Base-by-base conservation (phyloP, 2,888 invertebrate genomes). In the Lycocerus yunnanus region DNA sequence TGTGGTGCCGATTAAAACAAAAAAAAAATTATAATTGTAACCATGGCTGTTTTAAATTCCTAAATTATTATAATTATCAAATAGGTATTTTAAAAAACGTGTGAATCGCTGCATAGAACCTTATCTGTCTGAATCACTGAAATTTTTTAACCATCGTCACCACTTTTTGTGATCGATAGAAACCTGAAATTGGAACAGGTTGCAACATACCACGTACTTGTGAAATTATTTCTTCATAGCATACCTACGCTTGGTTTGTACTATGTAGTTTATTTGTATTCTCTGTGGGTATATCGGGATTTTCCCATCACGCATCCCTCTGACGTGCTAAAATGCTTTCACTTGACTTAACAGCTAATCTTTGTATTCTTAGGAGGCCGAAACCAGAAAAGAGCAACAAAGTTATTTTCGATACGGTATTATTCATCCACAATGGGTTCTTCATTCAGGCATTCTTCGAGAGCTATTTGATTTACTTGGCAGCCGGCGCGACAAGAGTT, bases 371-470 rank as follows among this genome's bases (percentile, higher is more conserved):
- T 15, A 63, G 15, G 61, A 63, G 13, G 66, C 71, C 66, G 66
- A 73, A 66, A 18, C n/a, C 63, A 20, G 68, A 71, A 76, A 73
- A 71, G 72, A 76, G 71, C 73, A 76, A 76, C 73, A 73, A 71
- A 66, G 66, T 58, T 68, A 73, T 73, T 73, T 76, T 74, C 63
- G 71, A 71, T 65, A 58, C 71, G 20, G 66, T 61, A 66, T 68
- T 75, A 27, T 72, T 61, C 21, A 24, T 15, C 66, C 69, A 77
- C 77, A 77, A 77, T 75, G 68, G 43, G 58, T 66, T 16, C 67
- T 69, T 77, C 80, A 79, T 80, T 79, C 80, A 79, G 75, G 61
- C 61, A 63, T 16, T 18, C 61, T 63, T 63, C n/a, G 18, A 63
- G 5, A 63, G 18, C 20, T 63, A 63, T 63, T 63, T 63, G 61